Percentiles rank a stretch among this genome's conserved stretches.
Evolutionary conservation across 1,140 invertebrate genomes (phyloP).

Genomic region (Drosophila melanogaster): Release_6_plus_ISO1_MT NT_033779.5:6178001-6178500

Average conservation of each 20-base stretch:
- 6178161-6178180: too few relatives aligned
- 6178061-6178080: too few relatives aligned
- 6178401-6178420: slow-evolving; percentile 3
- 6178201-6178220: slow-evolving; percentile 1
- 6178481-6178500: not conserved
- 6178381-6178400: slow-evolving; percentile 55
- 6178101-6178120: too few relatives aligned
- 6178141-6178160: too few relatives aligned
- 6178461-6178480: not conserved
- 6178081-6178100: too few relatives aligned
- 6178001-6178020: too few relatives aligned
- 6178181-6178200: not conserved
- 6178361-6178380: slow-evolving; percentile 58
- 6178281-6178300: slow-evolving; percentile 52
- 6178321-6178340: slow-evolving; percentile 31
- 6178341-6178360: slow-evolving; percentile 69
- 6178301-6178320: slow-evolving; percentile 52
- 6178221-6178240: slow-evolving; percentile 7
- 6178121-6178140: not conserved
- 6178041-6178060: too few relatives aligned
- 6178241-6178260: slow-evolving; percentile 5
- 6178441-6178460: not conserved
- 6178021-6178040: too few relatives aligned
- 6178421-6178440: slow-evolving; percentile 56
- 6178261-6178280: not conserved